Base-by-base conservation (phyloP, 2,888 invertebrate species). In the Heliothis peltigera region DNA sequence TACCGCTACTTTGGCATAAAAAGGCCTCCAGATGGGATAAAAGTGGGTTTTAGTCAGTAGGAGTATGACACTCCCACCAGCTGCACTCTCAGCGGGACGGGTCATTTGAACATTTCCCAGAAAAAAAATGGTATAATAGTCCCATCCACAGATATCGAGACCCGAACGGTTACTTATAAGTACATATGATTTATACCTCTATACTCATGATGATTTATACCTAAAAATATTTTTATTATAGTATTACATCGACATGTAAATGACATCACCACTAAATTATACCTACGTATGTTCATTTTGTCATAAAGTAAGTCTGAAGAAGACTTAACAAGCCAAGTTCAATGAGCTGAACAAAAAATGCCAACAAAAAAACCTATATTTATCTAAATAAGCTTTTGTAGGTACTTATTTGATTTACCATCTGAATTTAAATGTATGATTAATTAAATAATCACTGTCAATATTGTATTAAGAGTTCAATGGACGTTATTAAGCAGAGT, bases 381-480 rank as follows among this genome's bases (percentile, higher is more conserved):
- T 25, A 10, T n/a, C 39, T 39, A 5, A 39, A 39, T 6, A 39
- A n/a, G n/a, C 39, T 39, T 1, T 46, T 19, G 2, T 25, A 18
- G 8, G 39, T 18, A 44, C 66, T 59, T 55, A 39, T 59, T 59
- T 43, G 3, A 32, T n/a, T n/a, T n/a, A n/a, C n/a, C n/a, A n/a
- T n/a, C n/a, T 39, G 39, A 39, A 39, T 10, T 4, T 10, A 32
- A 10, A 12, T n/a, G 39, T 39, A 39, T 4, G 32, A 39, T 39
- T 39, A 39, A 39, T 39, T n/a, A 39, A 39, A 39, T 39, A 39
- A 39, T 39, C 10, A 17, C 0, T 4, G 28, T 12, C 19, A 64
- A 64, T 28, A 62, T 43, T 47, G 7, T 46, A 54, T 61, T 44
- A 1, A 2, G 1, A 74, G 35, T 61, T 57, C 39, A 74, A 2